Conservation (phyloP, 2,113 vertebrate species). For the Zosterops japonicus region DNA sequence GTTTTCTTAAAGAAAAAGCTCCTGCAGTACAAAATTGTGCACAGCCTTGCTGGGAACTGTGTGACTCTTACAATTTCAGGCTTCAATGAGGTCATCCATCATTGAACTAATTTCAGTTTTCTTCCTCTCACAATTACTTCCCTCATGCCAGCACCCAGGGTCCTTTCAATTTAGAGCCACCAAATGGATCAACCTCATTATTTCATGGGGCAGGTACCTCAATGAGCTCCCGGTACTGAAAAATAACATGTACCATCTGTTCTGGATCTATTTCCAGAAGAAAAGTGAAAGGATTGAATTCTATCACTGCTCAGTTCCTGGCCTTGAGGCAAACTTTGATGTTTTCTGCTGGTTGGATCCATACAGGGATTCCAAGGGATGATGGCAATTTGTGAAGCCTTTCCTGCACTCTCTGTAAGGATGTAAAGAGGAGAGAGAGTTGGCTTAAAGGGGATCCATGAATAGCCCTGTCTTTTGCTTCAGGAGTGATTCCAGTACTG, state of each 20-base stretch:
- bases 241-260: background rate
- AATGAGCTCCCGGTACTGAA: background rate
- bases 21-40: background rate
- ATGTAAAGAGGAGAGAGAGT: background rate
- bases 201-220: background rate
- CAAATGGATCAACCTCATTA: background rate
- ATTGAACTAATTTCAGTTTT: conserved; percentile 33
- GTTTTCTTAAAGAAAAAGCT: conserved; percentile 18
- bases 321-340: background rate
- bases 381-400: background rate
- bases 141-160: background rate
- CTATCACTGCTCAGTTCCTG: background rate
- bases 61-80: conserved; percentile 13
- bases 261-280: background rate
- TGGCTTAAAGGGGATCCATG: background rate
- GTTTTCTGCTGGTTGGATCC: background rate
- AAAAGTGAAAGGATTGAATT: background rate
- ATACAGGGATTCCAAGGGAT: background rate
- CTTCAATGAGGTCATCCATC: conserved; percentile 29
- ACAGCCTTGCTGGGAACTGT: background rate
- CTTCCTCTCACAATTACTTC: conserved; percentile 15
- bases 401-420: background rate
- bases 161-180: background rate
- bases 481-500: background rate
- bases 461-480: background rate